Evolutionary conservation across 2,797 vertebrate genomes (phyloP), one percentile per base, ranked within the genome.

Genomic region (Esox lucius): DNA sequence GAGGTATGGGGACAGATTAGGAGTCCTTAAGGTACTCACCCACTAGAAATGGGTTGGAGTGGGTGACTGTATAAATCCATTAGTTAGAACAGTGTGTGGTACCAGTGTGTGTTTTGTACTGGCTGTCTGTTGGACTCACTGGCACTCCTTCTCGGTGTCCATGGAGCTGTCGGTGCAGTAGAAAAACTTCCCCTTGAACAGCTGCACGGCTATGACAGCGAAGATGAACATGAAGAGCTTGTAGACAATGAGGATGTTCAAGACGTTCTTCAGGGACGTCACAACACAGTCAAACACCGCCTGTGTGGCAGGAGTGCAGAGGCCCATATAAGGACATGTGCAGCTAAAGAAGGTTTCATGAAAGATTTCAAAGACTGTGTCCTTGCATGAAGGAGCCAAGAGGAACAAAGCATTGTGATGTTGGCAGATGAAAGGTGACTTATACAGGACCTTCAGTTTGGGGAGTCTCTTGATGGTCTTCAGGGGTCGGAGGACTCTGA

Each of bases 141-240:
- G 97, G 93, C 98, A 99, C 81, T 99, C 97, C 82, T 98, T 98
- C 89, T 98, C 94, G 0, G 96, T 93, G 84, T 97, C 97, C 93
- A 98, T 98, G 48, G 97, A 98, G 84, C 96, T 96, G 92, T 99
- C 98, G 0, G 94, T 99, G 87, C 98, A 99, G 76, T 97, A 99
- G 89, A 98, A 99, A 90, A 99, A 99, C 89, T 97, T 98, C 67
- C 98, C 98, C 89, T 99, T 99, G 91, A 99, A 99, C 68, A 99
- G 96, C 88, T 99, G 97, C 68, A 99, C 97, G 0, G 97, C 98
- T 5, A 99, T 99, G 88, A 99, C 98, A 0, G 97, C 98, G 15
- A 99, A 99, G 91, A 99, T 99, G 92, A 99, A 99, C 97, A 99
- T 99, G 92, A 99, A 99, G 91, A 99, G 98, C 91, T 99, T 97